A percentile compares a stretch with the other conserved stretches of the same genome.
These are phyloP conservation scores for Threskiornis aethiopicus DNA, from an alignment of 2,797 vertebrate species.

Conservation along the genomic window DNA sequence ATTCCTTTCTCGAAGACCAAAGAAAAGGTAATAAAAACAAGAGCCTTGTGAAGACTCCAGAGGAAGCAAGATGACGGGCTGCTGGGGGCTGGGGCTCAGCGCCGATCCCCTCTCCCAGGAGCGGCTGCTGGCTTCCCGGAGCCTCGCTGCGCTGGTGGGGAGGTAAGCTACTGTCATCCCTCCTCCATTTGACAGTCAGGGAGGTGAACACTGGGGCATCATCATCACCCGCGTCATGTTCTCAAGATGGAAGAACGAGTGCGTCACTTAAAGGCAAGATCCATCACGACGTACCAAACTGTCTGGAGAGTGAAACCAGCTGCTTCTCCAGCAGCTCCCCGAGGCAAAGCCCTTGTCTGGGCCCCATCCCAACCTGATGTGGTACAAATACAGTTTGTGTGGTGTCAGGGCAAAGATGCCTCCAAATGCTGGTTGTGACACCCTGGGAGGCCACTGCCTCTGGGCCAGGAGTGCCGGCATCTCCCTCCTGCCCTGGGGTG, in stretches of 20 bases:
- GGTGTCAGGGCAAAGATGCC: not conserved
- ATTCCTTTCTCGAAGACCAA: not conserved
- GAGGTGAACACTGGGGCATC: rapidly evolving
- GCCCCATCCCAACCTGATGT: rapidly evolving
- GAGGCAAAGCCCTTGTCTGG: not conserved
- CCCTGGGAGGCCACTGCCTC: not conserved
- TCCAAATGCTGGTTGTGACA: not conserved
- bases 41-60: not conserved
- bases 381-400: not conserved
- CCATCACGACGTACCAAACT: rapidly evolving
- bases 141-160: rapidly evolving
- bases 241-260: rapidly evolving
- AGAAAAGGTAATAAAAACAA: not conserved
- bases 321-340: not conserved
- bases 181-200: not conserved
- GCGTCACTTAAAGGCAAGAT: not conserved
- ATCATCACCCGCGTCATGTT: rapidly evolving
- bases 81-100: rapidly evolving
- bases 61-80: not conserved
- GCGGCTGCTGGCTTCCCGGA: rapidly evolving
- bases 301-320: not conserved
- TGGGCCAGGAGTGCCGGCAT: not conserved
- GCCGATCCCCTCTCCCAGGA: not conserved
- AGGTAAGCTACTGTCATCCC: not conserved
- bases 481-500: not conserved